Evolutionary conservation across 2,888 invertebrate species (phyloP), one percentile per base, ranked within the genome.

Genomic region (Melinaea menophilus): DNA sequence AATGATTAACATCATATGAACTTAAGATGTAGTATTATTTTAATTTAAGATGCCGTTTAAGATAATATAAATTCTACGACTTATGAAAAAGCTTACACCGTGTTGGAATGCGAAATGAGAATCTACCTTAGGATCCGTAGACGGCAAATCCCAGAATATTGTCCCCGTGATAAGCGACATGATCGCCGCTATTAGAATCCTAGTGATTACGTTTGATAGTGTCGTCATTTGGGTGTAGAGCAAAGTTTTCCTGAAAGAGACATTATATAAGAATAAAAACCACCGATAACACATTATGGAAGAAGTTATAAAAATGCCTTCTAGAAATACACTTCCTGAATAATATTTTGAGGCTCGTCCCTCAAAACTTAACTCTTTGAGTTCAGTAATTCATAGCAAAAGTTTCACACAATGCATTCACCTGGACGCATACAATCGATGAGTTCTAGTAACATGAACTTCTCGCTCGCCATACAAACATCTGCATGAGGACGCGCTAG

Each of bases 181-280:
- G 68, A 95, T 92, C 1, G 95, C 96, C 0, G 97, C 94, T 13
- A 96, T 91, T 31, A 97, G 92, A 11, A 97, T 92, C 69, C 96
- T 93, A 54, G 94, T 93, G 46, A 97, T 92, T 90, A 97, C 95
- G 71, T 94, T 94, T 0, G 96, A 93, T 67, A 97, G 85, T 3
- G 96, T 96, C 76, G 94, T 95, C 61, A 97, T 97, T 83, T 97
- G 97, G 58, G 95, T 96, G 85, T 95, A 97, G 66, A 96, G 92
- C 72, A 94, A 81, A 51, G 92, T 92, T 80, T 94, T 94, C 71
- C 94, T 92, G 78, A 35, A 72, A 72, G 3, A 9, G 3, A 41
- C 41, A 41, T 3, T 13, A 51, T 48, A 56, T 13, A 34, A 58
- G n/a, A 45, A 13, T 31, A 2, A 41, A 37, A 48, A 22, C 22